A percentile compares a stretch with the other conserved stretches of the same genome.
Evolutionary conservation across 2,113 vertebrate genomes (phyloP).

Genomic region (Phocoena phocoena): DNA sequence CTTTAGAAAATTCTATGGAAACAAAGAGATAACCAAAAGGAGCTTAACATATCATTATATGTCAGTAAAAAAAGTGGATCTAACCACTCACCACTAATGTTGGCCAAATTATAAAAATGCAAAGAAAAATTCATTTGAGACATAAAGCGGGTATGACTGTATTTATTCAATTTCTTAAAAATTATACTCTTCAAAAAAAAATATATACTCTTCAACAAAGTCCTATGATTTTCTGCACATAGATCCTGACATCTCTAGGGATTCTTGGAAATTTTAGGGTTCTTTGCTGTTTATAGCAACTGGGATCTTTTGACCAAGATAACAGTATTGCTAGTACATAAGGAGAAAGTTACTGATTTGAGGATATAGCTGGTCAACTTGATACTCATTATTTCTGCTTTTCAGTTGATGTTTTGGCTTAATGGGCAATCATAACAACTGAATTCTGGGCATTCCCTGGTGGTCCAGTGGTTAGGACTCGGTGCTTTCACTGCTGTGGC

Average conservation of each 20-base stretch:
- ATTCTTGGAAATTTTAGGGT: background rate
- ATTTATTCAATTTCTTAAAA: background rate
- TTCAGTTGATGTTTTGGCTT: background rate
- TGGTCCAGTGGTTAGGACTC: background rate
- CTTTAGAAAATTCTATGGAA: conserved; percentile 3
- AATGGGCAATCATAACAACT: background rate
- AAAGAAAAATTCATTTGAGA: background rate
- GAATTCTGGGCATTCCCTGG: background rate
- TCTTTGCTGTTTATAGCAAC: background rate
- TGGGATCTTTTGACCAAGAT: background rate
- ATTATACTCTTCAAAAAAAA: background rate
- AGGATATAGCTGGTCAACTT: background rate
- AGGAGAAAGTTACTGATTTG: background rate
- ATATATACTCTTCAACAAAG: background rate
- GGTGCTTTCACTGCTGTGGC: background rate
- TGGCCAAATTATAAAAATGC: conserved; percentile 37
- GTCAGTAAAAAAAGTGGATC: background rate
- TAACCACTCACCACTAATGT: conserved; percentile 1
- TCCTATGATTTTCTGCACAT: conserved; percentile 14
- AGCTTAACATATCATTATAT: background rate
- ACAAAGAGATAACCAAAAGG: conserved; percentile 27
- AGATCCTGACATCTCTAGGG: background rate
- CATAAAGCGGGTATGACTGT: background rate
- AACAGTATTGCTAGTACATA: background rate
- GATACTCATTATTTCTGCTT: background rate